phyloP scores from a whole-genome alignment of 2,113 vertebrate species.

The Labrus mixtus region DNA sequence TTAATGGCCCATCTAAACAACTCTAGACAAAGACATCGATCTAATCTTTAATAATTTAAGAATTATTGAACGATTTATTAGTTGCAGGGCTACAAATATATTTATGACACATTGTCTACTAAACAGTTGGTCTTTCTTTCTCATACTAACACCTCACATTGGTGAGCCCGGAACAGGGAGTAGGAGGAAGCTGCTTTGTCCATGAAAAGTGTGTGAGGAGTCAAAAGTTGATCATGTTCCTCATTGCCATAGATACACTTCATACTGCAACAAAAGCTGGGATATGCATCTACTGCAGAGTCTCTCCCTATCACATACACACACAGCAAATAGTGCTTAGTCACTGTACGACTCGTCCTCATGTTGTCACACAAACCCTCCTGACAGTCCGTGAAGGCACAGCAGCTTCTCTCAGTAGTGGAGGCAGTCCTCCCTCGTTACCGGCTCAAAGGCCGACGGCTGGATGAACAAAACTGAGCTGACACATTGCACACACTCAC shows the following conservation, averaged over 20 bases:
- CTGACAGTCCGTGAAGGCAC: neutral
- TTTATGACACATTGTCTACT: neutral
- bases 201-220: neutral
- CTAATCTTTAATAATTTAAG: neutral
- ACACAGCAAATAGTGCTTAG: conserved; percentile 32
- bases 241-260: neutral
- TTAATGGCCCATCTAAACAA: too few species aligned
- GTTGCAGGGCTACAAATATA: neutral
- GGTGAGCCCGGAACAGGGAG: neutral
- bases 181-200: neutral
- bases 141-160: neutral
- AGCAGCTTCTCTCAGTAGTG: conserved; percentile 8
- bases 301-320: neutral
- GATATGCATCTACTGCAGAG: neutral
- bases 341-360: conserved; percentile 29
- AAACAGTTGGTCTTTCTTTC: neutral
- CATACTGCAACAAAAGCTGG: neutral
- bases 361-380: neutral
- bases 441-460: neutral
- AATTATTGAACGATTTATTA: neutral
- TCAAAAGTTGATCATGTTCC: neutral
- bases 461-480: neutral
- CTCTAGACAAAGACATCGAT: too few species aligned
- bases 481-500: conserved; percentile 7
- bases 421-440: neutral